These are phyloP conservation scores for Coenonympha arcania DNA, from an alignment of 2,888 invertebrate species.

Conservation along the genomic window DNA sequence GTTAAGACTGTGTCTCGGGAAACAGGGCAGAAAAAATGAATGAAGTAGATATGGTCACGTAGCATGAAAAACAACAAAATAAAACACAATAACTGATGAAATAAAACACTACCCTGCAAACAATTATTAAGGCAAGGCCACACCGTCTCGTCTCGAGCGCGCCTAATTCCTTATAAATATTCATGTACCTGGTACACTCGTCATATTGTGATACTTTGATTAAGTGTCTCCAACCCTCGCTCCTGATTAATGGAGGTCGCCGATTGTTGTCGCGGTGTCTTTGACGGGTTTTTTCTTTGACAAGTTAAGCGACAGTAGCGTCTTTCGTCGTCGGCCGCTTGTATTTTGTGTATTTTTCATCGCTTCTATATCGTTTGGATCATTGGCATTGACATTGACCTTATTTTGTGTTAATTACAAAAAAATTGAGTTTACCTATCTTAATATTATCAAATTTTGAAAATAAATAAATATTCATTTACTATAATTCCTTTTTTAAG, in stretches of 20 bases:
- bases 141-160: constrained; percentile 43
- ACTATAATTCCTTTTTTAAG: no score
- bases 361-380: constrained; percentile 33
- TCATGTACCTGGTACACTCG: constrained; percentile 58
- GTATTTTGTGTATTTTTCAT: no score
- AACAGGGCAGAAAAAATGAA: no score
- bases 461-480: no score
- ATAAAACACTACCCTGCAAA: constrained; percentile 38
- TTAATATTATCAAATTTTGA: no score
- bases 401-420: no score
- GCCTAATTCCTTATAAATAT: constrained; percentile 68
- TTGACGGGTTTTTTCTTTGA: constrained; percentile 30
- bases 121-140: constrained; percentile 44
- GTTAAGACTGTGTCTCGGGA: no score
- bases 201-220: constrained; percentile 71
- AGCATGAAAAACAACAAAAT: constrained; percentile 12
- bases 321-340: no score
- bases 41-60: no score
- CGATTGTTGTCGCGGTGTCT: constrained; percentile 38
- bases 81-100: constrained; percentile 14
- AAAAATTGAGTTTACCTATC: no score
- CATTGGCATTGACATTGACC: constrained; percentile 23
- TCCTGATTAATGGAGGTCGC: constrained; percentile 51
- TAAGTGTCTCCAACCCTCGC: constrained; percentile 55
- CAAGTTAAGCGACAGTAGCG: constrained; percentile 19